Percentiles rank a stretch among this genome's conserved stretches.
These are phyloP conservation scores for Sarcophilus harrisii DNA, from an alignment of 2,797 vertebrate genomes.

Conservation along the genomic window DNA sequence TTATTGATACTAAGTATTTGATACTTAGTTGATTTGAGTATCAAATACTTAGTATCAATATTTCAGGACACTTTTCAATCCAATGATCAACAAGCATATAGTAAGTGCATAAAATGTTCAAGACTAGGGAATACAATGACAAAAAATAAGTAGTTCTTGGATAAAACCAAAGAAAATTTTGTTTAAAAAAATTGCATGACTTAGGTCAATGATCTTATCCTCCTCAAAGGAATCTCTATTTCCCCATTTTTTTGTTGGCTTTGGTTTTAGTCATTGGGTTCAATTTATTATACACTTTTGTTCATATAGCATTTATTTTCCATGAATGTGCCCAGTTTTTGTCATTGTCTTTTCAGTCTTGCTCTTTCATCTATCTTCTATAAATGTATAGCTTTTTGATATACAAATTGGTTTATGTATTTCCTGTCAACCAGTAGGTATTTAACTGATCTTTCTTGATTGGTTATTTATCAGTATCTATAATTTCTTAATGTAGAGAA, in stretches of 20 bases:
- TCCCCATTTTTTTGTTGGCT: background rate
- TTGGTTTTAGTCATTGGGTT: background rate
- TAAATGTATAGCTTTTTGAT: background rate
- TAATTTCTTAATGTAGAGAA: too few relatives aligned
- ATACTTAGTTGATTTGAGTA: too few relatives aligned
- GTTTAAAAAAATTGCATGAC: background rate
- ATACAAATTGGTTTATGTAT: background rate
- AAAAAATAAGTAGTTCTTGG: background rate
- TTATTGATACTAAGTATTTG: too few relatives aligned
- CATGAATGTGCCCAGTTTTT: background rate
- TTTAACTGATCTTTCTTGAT: too few relatives aligned
- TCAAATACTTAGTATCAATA: background rate
- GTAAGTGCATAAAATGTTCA: too few relatives aligned
- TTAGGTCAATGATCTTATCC: background rate
- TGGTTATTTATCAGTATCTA: too few relatives aligned
- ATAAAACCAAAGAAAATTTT: background rate
- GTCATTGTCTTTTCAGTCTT: background rate
- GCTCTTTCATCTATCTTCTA: background rate
- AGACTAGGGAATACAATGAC: background rate
- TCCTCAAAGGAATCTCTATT: background rate
- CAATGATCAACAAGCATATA: background rate
- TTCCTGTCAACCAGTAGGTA: background rate
- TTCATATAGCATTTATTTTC: background rate
- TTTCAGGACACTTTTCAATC: background rate
- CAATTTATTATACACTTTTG: background rate